Conservation (phyloP, 2,888 invertebrate species). For the Automeris io region DNA sequence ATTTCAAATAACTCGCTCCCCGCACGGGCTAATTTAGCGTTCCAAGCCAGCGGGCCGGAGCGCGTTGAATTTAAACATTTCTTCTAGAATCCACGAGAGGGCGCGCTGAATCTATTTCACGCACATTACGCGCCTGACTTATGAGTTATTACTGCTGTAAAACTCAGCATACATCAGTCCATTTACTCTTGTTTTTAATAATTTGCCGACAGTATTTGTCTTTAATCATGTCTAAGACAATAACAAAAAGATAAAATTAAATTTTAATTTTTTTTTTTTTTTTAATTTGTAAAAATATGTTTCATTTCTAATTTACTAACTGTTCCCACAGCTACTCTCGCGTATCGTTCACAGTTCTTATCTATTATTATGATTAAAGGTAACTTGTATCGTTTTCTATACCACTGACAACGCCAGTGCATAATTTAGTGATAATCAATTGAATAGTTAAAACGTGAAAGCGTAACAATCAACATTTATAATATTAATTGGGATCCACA, state of each 20-base stretch:
- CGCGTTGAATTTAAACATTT: conserved; percentile 50
- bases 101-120: conserved; percentile 64
- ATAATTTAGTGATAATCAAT: too few species aligned
- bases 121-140: conserved; percentile 61
- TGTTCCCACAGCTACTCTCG: too few species aligned
- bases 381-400: too few species aligned
- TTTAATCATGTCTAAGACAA: conserved; percentile 1
- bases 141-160: conserved; percentile 67
- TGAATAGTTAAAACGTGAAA: too few species aligned
- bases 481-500: too few species aligned
- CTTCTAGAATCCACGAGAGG: conserved; percentile 50
- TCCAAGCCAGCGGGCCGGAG: conserved; percentile 42
- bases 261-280: too few species aligned
- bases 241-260: conserved; percentile 1
- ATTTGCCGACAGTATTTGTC: conserved; percentile 7
- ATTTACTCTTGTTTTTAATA: conserved; percentile 50
- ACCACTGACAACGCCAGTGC: too few species aligned
- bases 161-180: conserved; percentile 62
- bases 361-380: too few species aligned
- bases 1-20: conserved; percentile 51
- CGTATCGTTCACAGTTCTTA: too few species aligned
- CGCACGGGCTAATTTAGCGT: conserved; percentile 56
- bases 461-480: too few species aligned
- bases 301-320: too few species aligned
- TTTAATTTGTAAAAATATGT: too few species aligned